These are phyloP conservation scores for Stratiolaelaps scimitus DNA, from an alignment of 1,140 invertebrate genomes.

Conservation along the genomic window DNA sequence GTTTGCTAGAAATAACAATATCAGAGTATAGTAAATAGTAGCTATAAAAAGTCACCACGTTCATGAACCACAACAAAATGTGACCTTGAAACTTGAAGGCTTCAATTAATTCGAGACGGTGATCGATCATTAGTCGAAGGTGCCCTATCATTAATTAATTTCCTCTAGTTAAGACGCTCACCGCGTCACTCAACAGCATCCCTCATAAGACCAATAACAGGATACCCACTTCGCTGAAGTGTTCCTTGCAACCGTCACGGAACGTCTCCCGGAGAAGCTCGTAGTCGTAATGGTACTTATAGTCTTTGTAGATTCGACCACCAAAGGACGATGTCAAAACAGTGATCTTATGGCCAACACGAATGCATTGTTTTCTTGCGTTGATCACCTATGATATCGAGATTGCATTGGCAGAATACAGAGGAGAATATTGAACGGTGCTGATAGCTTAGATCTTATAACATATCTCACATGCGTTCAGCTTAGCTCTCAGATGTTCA, in stretches of 20 bases:
- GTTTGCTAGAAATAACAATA: too few relatives aligned
- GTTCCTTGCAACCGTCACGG: conserved; percentile 5
- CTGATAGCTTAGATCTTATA: background rate
- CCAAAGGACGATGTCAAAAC: conserved; percentile 14
- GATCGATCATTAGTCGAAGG: too few relatives aligned
- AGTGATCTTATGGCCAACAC: conserved; percentile 13
- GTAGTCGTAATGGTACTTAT: conserved; percentile 13
- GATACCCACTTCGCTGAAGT: background rate
- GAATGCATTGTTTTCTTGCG: background rate
- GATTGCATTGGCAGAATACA: background rate
- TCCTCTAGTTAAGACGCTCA: too few relatives aligned
- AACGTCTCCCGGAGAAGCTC: background rate
- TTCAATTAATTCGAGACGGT: too few relatives aligned
- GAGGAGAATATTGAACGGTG: background rate
- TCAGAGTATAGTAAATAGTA: too few relatives aligned
- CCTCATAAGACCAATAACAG: too few relatives aligned
- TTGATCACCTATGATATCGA: background rate
- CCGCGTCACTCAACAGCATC: too few relatives aligned
- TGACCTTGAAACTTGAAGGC: too few relatives aligned
- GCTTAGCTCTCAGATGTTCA: background rate
- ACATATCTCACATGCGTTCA: background rate
- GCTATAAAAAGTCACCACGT: too few relatives aligned
- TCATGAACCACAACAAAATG: too few relatives aligned
- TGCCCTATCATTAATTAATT: too few relatives aligned
- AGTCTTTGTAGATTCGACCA: background rate